These are phyloP conservation scores for Bagarius yarrelli DNA, from an alignment of 2,113 vertebrate species.

Conservation along the genomic window DNA sequence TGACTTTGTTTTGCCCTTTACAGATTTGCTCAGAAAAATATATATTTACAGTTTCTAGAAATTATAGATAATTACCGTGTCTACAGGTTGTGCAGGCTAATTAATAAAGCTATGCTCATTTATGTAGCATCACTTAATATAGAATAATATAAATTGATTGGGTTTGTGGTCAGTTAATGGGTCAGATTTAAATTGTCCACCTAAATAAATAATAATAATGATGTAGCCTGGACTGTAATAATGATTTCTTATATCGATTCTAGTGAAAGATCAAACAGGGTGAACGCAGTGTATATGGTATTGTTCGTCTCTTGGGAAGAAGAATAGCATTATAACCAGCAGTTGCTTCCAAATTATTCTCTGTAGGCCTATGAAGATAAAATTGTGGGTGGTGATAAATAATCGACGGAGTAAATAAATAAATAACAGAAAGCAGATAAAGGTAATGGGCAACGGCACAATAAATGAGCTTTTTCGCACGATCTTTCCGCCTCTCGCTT, in stretches of 20 bases:
- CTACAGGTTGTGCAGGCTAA: too few species aligned
- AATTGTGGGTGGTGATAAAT: conserved; percentile 26
- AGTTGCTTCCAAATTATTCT: conserved; percentile 2
- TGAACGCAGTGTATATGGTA: not conserved
- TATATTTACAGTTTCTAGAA: not conserved
- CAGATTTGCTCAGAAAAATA: not conserved
- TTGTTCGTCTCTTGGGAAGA: not conserved
- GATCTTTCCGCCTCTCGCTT: conserved; percentile 62
- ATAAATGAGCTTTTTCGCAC: conserved; percentile 53
- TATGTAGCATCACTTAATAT: conserved; percentile 23
- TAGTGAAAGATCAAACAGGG: conserved; percentile 2
- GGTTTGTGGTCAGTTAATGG: conserved; percentile 15
- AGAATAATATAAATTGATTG: conserved; percentile 18
- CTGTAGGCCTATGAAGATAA: conserved; percentile 7
- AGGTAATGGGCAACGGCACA: conserved; percentile 29
- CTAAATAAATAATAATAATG: conserved; percentile 20
- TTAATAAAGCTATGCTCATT: conserved; percentile 1
- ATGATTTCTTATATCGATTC: conserved; percentile 4
- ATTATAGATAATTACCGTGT: not conserved
- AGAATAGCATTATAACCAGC: conserved; percentile 9
- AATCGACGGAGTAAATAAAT: not conserved
- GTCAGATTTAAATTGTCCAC: conserved; percentile 24
- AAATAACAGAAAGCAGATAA: conserved; percentile 4
- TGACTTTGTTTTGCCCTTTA: not conserved
- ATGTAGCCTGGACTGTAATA: not conserved